Evolutionary conservation across 2,888 invertebrate species (phyloP).

Genomic region (Silvanus unidentatus): DNA sequence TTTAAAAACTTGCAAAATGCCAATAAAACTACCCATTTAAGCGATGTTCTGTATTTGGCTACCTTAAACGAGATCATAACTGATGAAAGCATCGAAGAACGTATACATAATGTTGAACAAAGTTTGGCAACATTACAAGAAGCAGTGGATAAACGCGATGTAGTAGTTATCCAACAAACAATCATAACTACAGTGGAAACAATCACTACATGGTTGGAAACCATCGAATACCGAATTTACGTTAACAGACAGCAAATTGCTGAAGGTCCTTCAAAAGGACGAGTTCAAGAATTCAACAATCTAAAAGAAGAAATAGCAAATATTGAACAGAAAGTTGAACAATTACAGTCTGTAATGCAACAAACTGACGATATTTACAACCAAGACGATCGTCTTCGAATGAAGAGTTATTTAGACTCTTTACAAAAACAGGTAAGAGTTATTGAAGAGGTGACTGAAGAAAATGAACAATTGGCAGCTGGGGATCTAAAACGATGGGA

Average conservation of each 20-base stretch:
- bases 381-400: conserved; percentile 45
- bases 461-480: conserved; percentile 52
- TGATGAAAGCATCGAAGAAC: conserved; percentile 52
- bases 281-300: conserved; percentile 56
- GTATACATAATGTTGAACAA: conserved; percentile 54
- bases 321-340: conserved; percentile 61
- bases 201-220: conserved; percentile 78
- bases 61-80: conserved; percentile 53
- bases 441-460: conserved; percentile 61
- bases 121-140: conserved; percentile 54
- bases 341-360: conserved; percentile 55
- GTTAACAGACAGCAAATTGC: conserved; percentile 53
- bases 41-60: conserved; percentile 57
- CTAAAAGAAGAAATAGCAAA: conserved; percentile 61
- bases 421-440: conserved; percentile 63
- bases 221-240: conserved; percentile 74
- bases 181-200: conserved; percentile 72
- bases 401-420: conserved; percentile 54
- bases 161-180: conserved; percentile 58
- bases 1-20: conserved; percentile 53
- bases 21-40: conserved; percentile 52
- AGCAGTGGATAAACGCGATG: conserved; percentile 56
- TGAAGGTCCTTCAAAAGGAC: conserved; percentile 55
- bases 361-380: conserved; percentile 48
- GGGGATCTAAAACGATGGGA: conserved; percentile 65